Evolutionary conservation across 2,797 vertebrate species (phyloP).

Genomic region (Macropus fuliginosus): DNA sequence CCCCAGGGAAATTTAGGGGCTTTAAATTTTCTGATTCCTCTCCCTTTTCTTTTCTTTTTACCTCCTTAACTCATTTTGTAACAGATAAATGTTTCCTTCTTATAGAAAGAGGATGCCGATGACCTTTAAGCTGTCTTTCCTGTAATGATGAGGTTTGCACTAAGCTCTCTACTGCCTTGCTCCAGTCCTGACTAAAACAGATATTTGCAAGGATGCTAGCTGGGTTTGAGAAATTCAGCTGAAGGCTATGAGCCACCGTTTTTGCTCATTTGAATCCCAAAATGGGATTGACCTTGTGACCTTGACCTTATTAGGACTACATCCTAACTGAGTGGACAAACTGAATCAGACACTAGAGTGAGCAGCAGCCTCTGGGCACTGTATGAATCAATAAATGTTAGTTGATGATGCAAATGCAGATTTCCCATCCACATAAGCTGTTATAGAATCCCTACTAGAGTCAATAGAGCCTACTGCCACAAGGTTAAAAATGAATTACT

Average conservation of each 20-base stretch:
- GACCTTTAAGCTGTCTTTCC: neutral
- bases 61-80: neutral
- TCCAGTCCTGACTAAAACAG: neutral
- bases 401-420: neutral
- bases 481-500: neutral
- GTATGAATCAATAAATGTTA: neutral
- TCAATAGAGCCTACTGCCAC: neutral
- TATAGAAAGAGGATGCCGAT: neutral
- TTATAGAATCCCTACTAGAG: neutral
- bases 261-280: neutral
- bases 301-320: neutral
- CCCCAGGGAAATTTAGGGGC: slow-evolving; percentile 77
- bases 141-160: neutral
- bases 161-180: slow-evolving; percentile 28
- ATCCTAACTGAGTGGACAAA: neutral
- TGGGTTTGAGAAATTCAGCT: neutral
- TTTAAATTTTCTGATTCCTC: slow-evolving; percentile 68
- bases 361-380: neutral
- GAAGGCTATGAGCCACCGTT: neutral
- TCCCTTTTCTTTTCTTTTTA: slow-evolving; percentile 48
- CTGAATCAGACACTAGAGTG: neutral
- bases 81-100: neutral
- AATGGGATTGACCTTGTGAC: neutral
- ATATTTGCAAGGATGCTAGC: neutral
- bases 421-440: neutral